Percentiles rank a stretch among this genome's conserved stretches.
Conservation (phyloP, 2,888 invertebrate species). For the Halictus quadricinctus region DNA sequence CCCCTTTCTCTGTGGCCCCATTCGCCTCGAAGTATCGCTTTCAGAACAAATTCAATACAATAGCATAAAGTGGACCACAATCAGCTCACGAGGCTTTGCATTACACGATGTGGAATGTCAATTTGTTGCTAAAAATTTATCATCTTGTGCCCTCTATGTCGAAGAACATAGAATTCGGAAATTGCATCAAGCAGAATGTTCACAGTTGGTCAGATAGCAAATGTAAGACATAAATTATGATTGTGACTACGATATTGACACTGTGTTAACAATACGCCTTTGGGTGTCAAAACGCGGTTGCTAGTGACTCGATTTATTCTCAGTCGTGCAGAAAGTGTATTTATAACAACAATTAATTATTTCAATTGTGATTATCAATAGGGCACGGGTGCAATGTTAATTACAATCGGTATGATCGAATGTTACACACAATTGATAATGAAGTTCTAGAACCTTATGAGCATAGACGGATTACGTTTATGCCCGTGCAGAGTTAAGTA, state of each 20-base stretch:
- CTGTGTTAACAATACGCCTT: background rate
- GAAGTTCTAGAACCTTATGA: background rate
- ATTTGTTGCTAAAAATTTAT: background rate
- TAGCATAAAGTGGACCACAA: background rate
- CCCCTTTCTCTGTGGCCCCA: background rate
- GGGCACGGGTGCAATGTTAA: no score
- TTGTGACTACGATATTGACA: background rate
- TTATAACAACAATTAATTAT: background rate
- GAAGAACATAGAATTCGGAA: background rate
- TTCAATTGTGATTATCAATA: no score
- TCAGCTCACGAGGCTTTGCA: background rate
- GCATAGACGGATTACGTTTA: no score
- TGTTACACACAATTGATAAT: background rate
- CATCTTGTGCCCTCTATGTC: background rate
- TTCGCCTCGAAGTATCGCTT: background rate
- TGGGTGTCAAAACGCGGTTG: background rate
- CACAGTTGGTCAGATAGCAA: background rate
- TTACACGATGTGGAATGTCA: background rate
- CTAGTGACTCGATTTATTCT: background rate
- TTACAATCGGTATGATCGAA: background rate
- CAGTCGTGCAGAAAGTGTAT: background rate
- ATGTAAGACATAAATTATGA: background rate
- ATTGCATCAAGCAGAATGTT: background rate
- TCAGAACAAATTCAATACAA: background rate
- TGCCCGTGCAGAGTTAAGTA: no score